These are phyloP conservation scores for Cyanistes caeruleus DNA, from an alignment of 2,113 vertebrate species.

Conservation along the genomic window DNA sequence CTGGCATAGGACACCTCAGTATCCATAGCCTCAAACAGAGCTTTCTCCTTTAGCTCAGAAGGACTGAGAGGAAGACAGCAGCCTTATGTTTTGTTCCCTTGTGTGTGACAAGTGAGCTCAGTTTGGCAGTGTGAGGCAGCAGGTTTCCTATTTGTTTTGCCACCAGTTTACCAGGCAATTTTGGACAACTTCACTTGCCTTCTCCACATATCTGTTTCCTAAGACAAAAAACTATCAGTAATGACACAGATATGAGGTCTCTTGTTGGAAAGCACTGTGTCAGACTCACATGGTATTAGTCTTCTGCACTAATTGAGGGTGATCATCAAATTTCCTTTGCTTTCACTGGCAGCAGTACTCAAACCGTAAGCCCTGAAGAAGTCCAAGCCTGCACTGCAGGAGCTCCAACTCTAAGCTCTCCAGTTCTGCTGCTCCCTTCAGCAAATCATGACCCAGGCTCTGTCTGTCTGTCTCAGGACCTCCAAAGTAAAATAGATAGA, in stretches of 20 bases:
- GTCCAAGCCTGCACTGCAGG: not conserved
- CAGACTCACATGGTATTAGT: not conserved
- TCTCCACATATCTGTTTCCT: not conserved
- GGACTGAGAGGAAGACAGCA: slow-evolving; percentile 25
- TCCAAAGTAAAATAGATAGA: not conserved
- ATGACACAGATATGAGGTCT: not conserved
- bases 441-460: not conserved
- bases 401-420: not conserved
- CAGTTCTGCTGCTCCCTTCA: not conserved
- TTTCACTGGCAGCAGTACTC: not conserved
- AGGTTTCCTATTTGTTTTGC: not conserved
- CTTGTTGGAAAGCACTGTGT: not conserved
- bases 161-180: not conserved
- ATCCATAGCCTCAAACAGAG: not conserved
- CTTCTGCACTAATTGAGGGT: not conserved
- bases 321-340: not conserved
- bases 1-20: slow-evolving; percentile 19
- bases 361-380: not conserved
- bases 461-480: not conserved
- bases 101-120: not conserved
- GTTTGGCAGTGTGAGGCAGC: slow-evolving; percentile 5
- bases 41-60: slow-evolving; percentile 23
- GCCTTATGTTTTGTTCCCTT: slow-evolving; percentile 15
- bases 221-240: not conserved
- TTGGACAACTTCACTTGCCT: not conserved